Base-by-base conservation (phyloP, 1,140 invertebrate species). In the Camponotus pennsylvanicus region DNA sequence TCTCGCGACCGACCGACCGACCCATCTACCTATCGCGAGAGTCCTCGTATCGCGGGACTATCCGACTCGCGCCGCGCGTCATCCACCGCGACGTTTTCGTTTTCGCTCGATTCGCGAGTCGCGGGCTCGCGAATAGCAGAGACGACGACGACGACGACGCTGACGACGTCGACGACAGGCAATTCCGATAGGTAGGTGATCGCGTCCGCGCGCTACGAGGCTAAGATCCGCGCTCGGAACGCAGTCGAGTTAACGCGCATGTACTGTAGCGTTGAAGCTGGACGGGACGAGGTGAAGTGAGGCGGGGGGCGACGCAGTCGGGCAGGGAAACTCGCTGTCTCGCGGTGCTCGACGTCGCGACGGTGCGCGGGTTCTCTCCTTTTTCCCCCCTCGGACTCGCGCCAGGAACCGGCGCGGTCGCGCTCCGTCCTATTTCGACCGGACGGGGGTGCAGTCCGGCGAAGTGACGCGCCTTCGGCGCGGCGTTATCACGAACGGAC, bases 401-500 rank as follows among this genome's bases (percentile, higher is more conserved):
- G n/a, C 45, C n/a, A n/a, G 5, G 32, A 52, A 18, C 67, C 9
- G 70, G 37, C 32, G 27, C 21, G 27, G 13, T 15, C 34, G 0
- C 1, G 21, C 1, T 42, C 21, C 75, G n/a, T 3, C 37, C 61
- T 7, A 15, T 59, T 59, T 40, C 55, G 57, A 11, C 55, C 13
- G 55, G 1, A 11, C 59, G 55, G 76, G 91, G 90, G 89, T 86
- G 86, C 73, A 88, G 87, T 87, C 88, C 67, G 52, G 40, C 70
- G 67, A 89, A 91, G 88, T 87, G 89, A 83, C 82, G 79, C 40
- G 55, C 9, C 40, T 78, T 15, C 70, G 71, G 6, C 49, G 75
- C 13, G 69, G 71, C 80, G 59, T 93, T 93, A 93, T 77, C 86
- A 70, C 88, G 78, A 92, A 94, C 85, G 83, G 86, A 71, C 69